A percentile compares a stretch with the other conserved stretches of the same genome.
Conservation (phyloP, 2,113 vertebrate species). For the Lipophrys pholis region DNA sequence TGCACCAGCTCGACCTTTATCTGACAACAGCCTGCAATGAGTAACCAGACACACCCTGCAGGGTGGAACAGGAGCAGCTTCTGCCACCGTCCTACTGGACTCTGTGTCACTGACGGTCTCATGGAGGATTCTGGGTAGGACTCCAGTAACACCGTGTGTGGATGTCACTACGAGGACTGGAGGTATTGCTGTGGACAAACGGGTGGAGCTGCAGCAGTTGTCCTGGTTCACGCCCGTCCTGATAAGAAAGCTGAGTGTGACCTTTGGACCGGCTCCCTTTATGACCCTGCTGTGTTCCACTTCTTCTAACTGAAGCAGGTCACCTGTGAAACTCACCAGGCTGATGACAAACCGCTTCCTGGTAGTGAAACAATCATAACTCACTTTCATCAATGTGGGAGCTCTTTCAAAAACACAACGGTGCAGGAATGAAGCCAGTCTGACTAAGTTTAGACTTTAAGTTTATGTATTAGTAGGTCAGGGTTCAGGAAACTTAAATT, state of each 20-base stretch:
- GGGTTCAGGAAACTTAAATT: too few species aligned
- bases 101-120: neutral
- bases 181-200: neutral
- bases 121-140: neutral
- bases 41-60: neutral
- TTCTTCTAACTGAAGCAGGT: slow-evolving; percentile 1
- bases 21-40: neutral
- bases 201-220: slow-evolving; percentile 2
- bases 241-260: slow-evolving; percentile 46
- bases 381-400: too few species aligned
- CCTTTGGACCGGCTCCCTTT: slow-evolving; percentile 55
- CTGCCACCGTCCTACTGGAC: neutral
- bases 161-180: too few species aligned
- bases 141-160: too few species aligned
- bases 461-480: too few species aligned
- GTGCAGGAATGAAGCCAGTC: too few species aligned
- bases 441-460: too few species aligned
- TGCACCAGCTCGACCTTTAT: neutral
- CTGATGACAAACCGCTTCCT: too few species aligned
- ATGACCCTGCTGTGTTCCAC: slow-evolving; percentile 11
- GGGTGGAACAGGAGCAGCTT: neutral
- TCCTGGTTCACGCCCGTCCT: slow-evolving; percentile 20
- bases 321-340: too few species aligned
- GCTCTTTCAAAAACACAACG: too few species aligned
- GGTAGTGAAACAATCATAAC: too few species aligned